Conservation (phyloP, 2,113 vertebrate genomes). For the Mixornis gularis region DNA sequence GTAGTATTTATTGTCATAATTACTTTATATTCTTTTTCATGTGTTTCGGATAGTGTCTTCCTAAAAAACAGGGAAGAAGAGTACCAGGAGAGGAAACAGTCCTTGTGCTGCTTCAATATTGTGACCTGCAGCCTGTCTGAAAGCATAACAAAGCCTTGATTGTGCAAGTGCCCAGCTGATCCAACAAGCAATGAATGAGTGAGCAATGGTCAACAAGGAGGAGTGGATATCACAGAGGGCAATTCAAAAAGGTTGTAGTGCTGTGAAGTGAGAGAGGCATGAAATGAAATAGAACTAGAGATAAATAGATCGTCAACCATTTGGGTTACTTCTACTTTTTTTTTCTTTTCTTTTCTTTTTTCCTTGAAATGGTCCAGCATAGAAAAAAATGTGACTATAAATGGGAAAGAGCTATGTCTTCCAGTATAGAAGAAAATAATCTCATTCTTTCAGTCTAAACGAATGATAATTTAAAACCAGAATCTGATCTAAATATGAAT, state of each 20-base stretch:
- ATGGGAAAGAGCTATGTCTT: background rate
- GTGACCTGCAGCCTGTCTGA: constrained; percentile 64
- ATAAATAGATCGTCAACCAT: background rate
- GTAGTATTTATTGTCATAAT: background rate
- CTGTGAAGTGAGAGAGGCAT: constrained; percentile 37
- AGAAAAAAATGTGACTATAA: background rate
- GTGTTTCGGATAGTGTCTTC: background rate
- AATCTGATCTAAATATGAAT: background rate
- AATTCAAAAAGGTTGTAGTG: constrained; percentile 52
- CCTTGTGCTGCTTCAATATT: constrained; percentile 65
- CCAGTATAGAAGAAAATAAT: background rate
- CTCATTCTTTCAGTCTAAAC: background rate
- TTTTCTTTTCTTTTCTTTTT: background rate
- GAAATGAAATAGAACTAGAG: constrained; percentile 10
- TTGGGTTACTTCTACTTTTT: background rate
- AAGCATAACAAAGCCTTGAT: constrained; percentile 59
- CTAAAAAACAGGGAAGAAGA: constrained; percentile 21
- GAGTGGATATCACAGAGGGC: constrained; percentile 60
- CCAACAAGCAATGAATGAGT: constrained; percentile 67
- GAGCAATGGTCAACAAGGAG: constrained; percentile 63
- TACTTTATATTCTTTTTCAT: background rate
- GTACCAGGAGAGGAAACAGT: constrained; percentile 50
- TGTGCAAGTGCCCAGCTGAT: constrained; percentile 68
- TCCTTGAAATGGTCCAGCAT: background rate
- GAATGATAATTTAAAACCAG: background rate